Base-by-base conservation (phyloP, 2,888 invertebrate species). In the Psylliodes chrysocephalus region DNA sequence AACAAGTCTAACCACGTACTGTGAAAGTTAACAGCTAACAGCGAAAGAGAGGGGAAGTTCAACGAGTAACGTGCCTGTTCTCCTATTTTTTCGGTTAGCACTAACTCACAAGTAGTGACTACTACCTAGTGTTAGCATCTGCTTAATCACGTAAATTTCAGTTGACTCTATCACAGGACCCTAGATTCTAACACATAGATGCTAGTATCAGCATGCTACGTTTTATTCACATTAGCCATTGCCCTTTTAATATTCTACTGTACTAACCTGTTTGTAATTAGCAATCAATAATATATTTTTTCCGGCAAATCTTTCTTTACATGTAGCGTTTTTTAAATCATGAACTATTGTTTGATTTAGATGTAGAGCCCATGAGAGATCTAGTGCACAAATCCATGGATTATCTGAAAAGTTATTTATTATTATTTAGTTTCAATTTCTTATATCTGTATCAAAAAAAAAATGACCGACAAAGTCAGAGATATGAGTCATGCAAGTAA, bases 201-300 rank as follows among this genome's bases (percentile, higher is more conserved):
- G 38, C n/a, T 12, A 2, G 6, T 4, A 15, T 38, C 10, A 17
- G 10, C 1, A 35, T 2, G 14, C 17, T 49, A 49, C 1, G 10
- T 7, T 12, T n/a, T 5, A 3, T 12, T 38, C 15, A 38, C 5
- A 14, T 2, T 14, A 38, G 38, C 3, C 10, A n/a, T 8, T 17
- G 25, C 1, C 7, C 22, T 12, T n/a, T n/a, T n/a, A n/a, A 38
- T 18, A 10, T 33, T 33, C 14, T 33, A 10, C n/a, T 38, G 18
- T 25, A 61, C 82, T 83, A 80, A 90, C 91, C 82, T 85, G 84
- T 57, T 89, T 85, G 68, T 90, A 87, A 75, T 87, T 84, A 81
- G 91, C 87, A 28, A 91, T 88, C 63, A 84, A 85, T 61, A 89
- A 80, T 19, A 91, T 78, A 0, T 89, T 88, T 75, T 90, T 90